Evolutionary conservation across 2,797 vertebrate genomes (phyloP).

Genomic region (Rousettus madagascariensis): DNA sequence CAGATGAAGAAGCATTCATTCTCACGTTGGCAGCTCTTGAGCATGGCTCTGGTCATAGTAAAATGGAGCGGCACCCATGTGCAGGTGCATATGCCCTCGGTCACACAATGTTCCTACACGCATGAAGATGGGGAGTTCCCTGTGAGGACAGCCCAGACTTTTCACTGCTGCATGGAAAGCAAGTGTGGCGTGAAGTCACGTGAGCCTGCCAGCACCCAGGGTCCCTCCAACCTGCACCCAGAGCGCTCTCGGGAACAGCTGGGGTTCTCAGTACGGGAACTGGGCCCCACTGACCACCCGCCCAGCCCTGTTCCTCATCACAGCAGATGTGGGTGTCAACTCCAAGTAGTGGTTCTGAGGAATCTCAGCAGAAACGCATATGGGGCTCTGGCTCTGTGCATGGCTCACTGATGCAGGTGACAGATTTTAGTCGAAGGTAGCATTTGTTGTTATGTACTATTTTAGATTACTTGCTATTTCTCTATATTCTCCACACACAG

Average conservation of each 20-base stretch:
- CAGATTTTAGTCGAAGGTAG: rapidly evolving
- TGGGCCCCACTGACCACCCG: too few species aligned
- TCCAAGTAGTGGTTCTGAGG: neutral
- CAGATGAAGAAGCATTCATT: neutral
- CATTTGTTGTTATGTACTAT: rapidly evolving
- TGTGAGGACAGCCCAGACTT: neutral
- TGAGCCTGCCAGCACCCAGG: neutral
- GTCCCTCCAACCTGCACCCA: neutral
- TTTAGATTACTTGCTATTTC: neutral
- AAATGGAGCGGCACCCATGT: neutral
- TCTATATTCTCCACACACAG: neutral
- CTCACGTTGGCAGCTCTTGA: neutral
- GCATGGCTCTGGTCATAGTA: neutral
- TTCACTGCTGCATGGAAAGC: neutral
- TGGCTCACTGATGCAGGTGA: neutral
- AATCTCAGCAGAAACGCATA: neutral
- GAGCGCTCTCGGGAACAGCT: neutral
- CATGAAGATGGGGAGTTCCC: neutral
- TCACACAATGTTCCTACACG: neutral
- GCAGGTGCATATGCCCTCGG: neutral
- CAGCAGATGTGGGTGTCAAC: too few species aligned
- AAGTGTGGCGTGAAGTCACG: neutral
- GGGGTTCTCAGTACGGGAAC: neutral
- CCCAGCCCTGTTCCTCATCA: neutral
- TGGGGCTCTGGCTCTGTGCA: neutral